Conservation (phyloP, 37 sponge, comb jelly and placozoan species). For the Petrosia ficiformis region DNA sequence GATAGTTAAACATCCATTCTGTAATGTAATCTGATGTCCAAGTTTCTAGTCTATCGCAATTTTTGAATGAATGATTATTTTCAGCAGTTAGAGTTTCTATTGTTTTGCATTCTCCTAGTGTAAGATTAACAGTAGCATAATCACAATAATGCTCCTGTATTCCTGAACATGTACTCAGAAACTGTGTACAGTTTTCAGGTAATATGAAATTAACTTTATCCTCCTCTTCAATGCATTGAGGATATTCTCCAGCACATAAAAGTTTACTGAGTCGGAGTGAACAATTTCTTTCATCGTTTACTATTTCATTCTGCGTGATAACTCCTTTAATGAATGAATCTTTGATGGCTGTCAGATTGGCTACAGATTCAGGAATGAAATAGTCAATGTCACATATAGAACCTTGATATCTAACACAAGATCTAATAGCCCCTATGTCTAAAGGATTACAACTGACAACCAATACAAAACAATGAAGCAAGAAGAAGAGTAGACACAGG, state of each 20-base stretch:
- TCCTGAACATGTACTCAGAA: neutral
- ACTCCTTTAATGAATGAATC: neutral
- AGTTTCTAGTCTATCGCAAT: neutral
- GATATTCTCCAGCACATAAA: neutral
- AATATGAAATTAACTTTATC: neutral
- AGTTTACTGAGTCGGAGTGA: neutral
- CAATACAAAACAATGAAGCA: too few species aligned
- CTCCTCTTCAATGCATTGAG: neutral
- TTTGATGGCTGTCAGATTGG: neutral
- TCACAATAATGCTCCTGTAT: too few species aligned
- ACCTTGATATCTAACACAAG: neutral
- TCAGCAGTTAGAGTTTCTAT: neutral
- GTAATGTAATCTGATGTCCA: neutral
- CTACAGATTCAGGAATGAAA: neutral
- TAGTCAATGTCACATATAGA: neutral
- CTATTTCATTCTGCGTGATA: neutral
- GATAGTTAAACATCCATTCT: conserved; percentile 4
- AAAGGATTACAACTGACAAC: too few species aligned
- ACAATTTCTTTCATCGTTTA: too few species aligned
- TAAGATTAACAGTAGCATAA: neutral
- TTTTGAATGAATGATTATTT: neutral
- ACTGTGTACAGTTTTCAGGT: neutral
- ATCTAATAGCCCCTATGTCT: neutral
- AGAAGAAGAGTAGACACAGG: too few species aligned
- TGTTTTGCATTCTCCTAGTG: neutral